phyloP scores from a whole-genome alignment of 2,888 invertebrate species.

The Abscondita cerata region DNA sequence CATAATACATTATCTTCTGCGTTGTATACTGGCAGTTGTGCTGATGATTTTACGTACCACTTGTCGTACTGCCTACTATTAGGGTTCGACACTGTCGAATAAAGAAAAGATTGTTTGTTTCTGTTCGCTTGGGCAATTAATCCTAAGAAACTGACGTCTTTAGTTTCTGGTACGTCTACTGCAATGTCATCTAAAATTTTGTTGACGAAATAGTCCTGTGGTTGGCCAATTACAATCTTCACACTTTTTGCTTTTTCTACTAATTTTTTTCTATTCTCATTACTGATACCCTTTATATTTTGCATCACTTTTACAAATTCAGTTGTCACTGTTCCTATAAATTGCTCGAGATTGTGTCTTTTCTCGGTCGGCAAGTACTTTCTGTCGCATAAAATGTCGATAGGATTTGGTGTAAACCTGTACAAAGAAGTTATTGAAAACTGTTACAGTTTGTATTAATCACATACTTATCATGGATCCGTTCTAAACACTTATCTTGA shows the following conservation, averaged over 20 bases:
- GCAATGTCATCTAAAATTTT: slow-evolving; percentile 17
- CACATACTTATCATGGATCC: neutral
- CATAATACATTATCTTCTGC: neutral
- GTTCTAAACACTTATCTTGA: slow-evolving; percentile 1
- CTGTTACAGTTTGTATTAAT: neutral
- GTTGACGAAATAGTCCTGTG: slow-evolving; percentile 14
- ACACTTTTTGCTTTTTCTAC: neutral
- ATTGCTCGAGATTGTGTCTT: neutral
- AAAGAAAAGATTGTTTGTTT: neutral
- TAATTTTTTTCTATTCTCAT: neutral
- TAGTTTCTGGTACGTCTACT: slow-evolving; percentile 6
- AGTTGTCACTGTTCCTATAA: neutral
- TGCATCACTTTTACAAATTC: neutral
- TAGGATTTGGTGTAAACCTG: slow-evolving; percentile 8
- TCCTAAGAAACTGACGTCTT: neutral
- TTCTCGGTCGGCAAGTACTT: neutral
- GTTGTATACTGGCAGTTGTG: neutral
- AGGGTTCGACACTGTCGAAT: neutral
- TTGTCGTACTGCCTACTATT: neutral
- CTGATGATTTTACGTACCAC: neutral
- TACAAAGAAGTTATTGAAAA: neutral
- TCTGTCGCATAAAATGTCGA: slow-evolving; percentile 1
- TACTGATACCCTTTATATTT: neutral
- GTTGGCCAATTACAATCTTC: neutral
- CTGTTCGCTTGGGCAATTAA: slow-evolving; percentile 10